Evolutionary conservation across 1,140 invertebrate species (phyloP).

Genomic region (Aphelenchoides besseyi): DNA sequence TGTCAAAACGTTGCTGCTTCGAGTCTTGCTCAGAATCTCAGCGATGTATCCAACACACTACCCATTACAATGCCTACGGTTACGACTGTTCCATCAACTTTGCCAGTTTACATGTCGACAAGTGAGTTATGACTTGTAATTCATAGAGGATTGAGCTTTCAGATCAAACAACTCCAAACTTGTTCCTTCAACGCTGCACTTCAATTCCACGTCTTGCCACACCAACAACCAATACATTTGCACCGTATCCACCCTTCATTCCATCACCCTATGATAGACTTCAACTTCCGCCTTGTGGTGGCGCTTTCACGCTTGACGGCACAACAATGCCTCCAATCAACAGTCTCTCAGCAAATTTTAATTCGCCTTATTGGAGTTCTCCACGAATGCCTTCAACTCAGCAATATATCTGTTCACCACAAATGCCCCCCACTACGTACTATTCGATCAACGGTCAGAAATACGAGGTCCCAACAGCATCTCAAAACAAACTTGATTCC

Average conservation of each 20-base stretch:
- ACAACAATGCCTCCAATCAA: background rate
- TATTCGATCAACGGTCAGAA: background rate
- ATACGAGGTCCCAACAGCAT: background rate
- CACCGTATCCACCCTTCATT: background rate
- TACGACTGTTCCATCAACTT: background rate
- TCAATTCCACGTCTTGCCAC: background rate
- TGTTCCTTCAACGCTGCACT: background rate
- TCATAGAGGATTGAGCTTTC: too few relatives aligned
- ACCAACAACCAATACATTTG: background rate
- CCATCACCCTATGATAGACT: background rate
- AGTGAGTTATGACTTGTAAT: background rate
- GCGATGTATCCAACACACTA: background rate
- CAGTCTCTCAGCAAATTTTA: background rate
- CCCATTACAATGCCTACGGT: background rate
- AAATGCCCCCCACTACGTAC: background rate
- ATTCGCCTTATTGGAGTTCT: background rate
- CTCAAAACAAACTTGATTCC: constrained; percentile 2
- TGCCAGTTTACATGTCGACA: background rate
- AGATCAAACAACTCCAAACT: background rate
- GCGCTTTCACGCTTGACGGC: background rate
- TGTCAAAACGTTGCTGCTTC: constrained; percentile 44
- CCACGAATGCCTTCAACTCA: background rate
- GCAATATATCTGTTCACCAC: background rate
- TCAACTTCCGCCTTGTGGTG: background rate
- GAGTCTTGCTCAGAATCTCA: background rate